Percentiles rank a stretch among this genome's conserved stretches.
phyloP scores from a whole-genome alignment of 2,113 vertebrate genomes.

The Asarcornis scutulata region DNA sequence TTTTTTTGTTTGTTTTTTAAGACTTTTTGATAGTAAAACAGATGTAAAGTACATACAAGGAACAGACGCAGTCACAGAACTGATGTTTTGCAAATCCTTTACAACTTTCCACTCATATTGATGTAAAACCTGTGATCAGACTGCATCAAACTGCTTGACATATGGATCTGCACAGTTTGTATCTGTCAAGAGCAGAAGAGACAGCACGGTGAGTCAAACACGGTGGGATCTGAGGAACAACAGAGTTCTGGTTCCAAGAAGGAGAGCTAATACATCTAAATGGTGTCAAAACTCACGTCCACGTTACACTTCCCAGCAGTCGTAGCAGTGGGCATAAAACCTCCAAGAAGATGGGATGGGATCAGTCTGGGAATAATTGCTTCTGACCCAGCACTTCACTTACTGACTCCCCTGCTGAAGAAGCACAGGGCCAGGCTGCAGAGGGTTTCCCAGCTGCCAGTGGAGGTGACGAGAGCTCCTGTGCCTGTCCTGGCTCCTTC shows the following conservation, averaged over 20 bases:
- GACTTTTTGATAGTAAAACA: not conserved
- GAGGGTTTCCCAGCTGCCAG: too few species aligned
- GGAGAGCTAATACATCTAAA: not conserved
- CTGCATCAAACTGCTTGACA: not conserved
- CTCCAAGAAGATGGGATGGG: not conserved
- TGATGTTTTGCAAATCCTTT: not conserved
- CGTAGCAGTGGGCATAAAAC: not conserved
- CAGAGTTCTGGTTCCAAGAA: not conserved
- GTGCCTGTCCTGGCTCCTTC: too few species aligned
- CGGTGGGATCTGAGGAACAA: not conserved
- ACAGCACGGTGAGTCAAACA: not conserved
- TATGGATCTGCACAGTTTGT: fast-evolving
- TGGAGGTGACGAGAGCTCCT: too few species aligned
- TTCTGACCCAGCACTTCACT: not conserved
- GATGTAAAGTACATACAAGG: not conserved
- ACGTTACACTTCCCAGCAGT: not conserved
- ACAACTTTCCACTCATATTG: not conserved
- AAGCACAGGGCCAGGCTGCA: too few species aligned
- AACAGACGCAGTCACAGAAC: not conserved
- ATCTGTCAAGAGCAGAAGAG: not conserved
- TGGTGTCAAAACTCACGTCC: too few species aligned
- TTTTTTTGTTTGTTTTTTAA: not conserved
- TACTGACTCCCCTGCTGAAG: too few species aligned
- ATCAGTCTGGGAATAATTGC: not conserved
- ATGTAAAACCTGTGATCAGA: not conserved